Base-by-base conservation (phyloP, 2,888 invertebrate species). In the Orthosia gracilis region DNA sequence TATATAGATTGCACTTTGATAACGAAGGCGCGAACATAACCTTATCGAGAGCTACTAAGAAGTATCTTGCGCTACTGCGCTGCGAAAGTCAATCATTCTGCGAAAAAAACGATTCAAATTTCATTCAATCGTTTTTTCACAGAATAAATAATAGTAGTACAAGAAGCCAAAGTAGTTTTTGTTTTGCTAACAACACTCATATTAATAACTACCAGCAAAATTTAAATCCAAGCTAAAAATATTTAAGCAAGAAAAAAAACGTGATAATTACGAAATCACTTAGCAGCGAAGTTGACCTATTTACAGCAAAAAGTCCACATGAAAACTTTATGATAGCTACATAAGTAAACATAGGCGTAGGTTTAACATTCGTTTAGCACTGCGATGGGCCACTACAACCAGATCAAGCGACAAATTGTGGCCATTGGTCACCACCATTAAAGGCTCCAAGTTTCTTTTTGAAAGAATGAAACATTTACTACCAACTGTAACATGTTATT, bases 1-100 rank as follows among this genome's bases (percentile, higher is more conserved):
- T 62, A 50, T 55, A 58, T 31, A 70, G 76, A 76, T 82, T 64
- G 55, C 13, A 54, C 69, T 76, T 66, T 62, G 76, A 82, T 85
- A 71, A 68, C 57, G n/a, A 67, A 13, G 17, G 23, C 40, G 40
- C 12, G 11, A 50, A n/a, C n/a, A 4, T 70, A 70, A 61, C 69
- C 47, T 45, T 58, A 67, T 5, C 12, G 50, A 82, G 67, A 58
- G 21, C 69, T n/a, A n/a, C 15, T 17, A 7, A 54, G 13, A 68
- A 76, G 69, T 72, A 57, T 73, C 50, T 18, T 18, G 17, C n/a
- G 26, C 18, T 11, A 15, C 5, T 65, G 7, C 40, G 40, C 5
- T 55, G 31, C 0, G 2, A n/a, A 18, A 58, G n/a, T n/a, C n/a
- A n/a, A n/a, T n/a, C n/a, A n/a, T n/a, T n/a, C n/a, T n/a, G n/a